Base-by-base conservation (phyloP, 2,797 vertebrate genomes). In the Zonotrichia albicollis region DNA sequence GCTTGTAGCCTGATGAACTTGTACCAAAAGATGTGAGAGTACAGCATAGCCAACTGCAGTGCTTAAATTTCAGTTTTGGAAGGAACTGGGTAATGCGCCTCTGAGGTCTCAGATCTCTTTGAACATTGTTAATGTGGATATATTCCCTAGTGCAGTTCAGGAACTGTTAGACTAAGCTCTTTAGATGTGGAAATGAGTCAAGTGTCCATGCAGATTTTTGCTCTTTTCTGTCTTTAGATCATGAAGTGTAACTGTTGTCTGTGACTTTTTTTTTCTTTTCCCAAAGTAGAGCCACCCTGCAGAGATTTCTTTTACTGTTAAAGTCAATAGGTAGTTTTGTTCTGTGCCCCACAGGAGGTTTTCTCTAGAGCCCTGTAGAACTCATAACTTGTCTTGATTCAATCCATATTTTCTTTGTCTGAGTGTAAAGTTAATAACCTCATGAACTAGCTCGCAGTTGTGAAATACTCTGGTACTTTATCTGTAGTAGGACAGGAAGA, bases 181-280 rank as follows among this genome's bases (percentile, higher is more conserved):
- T 92, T 75, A 89, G 71, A 89, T 92, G 81, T 90, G 73, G 73
- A 96, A 96, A 84, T 93, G 67, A 95, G 73, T 80, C 25, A 55
- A 89, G 45, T 67, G 85, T 83, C 96, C 94, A 75, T 90, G 92
- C 76, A 81, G 94, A 93, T 95, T 95, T 94, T 93, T 75, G 25
- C 29, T 84, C 43, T 81, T 83, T 82, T 73, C 61, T 67, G 45
- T 71, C 90, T 78, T 95, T 81, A 88, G 84, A 89, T 90, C 66
- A 16, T 70, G 16, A 84, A 75, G 40, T 77, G 26, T 82, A 87
- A 55, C 60, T 95, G 7, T 84, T 1, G 0, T 53, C 67, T 88
- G 16, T 81, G 83, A 34, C 22, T 22, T 66, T 57, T 40, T 40
- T 40, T 29, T 36, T 34, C 29, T 50, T 57, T 38, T 29, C 20